A percentile compares a stretch with the other conserved stretches of the same genome.
These are phyloP conservation scores for Ichneumoninae sp. DNA, from an alignment of 2,888 invertebrate species.

Conservation along the genomic window DNA sequence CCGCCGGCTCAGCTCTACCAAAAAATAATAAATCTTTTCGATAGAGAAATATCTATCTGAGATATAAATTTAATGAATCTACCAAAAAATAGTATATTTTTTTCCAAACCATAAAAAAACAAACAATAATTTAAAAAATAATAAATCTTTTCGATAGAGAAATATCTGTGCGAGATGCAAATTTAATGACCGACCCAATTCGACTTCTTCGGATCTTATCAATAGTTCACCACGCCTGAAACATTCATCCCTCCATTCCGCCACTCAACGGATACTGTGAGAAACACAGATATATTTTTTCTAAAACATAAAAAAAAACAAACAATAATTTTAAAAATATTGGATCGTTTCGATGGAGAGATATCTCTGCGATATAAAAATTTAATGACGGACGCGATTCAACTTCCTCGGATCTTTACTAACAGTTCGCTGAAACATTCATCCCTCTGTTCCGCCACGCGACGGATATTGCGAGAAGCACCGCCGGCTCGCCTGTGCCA, in stretches of 20 bases:
- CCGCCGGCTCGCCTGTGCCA: background rate
- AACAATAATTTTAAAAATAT: background rate
- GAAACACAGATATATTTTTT: background rate
- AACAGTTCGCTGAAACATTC: constrained; percentile 34
- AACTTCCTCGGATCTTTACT: constrained; percentile 24
- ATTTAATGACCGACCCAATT: background rate
- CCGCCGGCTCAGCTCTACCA: too few relatives aligned
- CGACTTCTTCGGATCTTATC: constrained; percentile 12
- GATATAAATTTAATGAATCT: background rate
- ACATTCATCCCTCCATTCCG: constrained; percentile 1
- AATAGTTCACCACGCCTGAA: constrained; percentile 23
- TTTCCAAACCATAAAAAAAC: background rate
- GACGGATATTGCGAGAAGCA: constrained; percentile 13
- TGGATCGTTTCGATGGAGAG: background rate
- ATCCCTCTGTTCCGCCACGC: background rate
- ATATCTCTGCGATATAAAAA: background rate
- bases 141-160: background rate
- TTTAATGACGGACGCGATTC: background rate
- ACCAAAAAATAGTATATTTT: background rate
- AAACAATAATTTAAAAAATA: background rate
- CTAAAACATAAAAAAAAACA: background rate
- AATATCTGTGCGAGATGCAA: background rate
- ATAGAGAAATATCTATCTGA: background rate
- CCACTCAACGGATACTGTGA: background rate
- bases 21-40: background rate